Percentiles rank a stretch among this genome's conserved stretches.
Conservation (phyloP, 2,888 invertebrate species). For the Sipha maydis region DNA sequence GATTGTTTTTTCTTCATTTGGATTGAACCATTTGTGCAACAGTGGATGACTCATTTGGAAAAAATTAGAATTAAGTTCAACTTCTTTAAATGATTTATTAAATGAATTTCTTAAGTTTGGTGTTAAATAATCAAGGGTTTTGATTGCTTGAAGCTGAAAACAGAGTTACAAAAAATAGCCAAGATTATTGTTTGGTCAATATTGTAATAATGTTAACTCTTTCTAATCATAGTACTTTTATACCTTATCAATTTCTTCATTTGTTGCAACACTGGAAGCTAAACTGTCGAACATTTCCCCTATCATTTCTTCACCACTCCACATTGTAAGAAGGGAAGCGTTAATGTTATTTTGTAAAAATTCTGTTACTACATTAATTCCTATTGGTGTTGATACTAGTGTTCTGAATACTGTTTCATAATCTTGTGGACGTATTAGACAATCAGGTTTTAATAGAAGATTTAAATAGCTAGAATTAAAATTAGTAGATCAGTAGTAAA, state of each 20-base stretch:
- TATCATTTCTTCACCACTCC: slow-evolving; percentile 27
- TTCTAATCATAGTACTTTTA: not conserved
- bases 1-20: not conserved
- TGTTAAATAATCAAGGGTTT: slow-evolving; percentile 23
- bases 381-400: slow-evolving; percentile 37
- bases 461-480: slow-evolving; percentile 38
- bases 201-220: not conserved
- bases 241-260: slow-evolving; percentile 40
- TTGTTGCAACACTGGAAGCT: slow-evolving; percentile 14
- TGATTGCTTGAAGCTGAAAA: slow-evolving; percentile 38
- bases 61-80: slow-evolving; percentile 28
- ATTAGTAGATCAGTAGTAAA: not conserved
- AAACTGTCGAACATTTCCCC: slow-evolving; percentile 2
- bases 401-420: slow-evolving; percentile 23
- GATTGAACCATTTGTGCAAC: slow-evolving; percentile 34
- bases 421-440: slow-evolving; percentile 46
- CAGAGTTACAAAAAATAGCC: not conserved
- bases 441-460: slow-evolving; percentile 12
- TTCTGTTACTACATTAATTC: slow-evolving; percentile 30
- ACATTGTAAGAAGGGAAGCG: slow-evolving; percentile 8
- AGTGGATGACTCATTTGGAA: slow-evolving; percentile 7
- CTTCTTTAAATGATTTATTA: slow-evolving; percentile 8
- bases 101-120: slow-evolving; percentile 26
- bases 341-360: slow-evolving; percentile 50
- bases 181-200: no score